Evolutionary conservation across 2,888 invertebrate species (phyloP).

Genomic region (Bugulina stolonifera): DNA sequence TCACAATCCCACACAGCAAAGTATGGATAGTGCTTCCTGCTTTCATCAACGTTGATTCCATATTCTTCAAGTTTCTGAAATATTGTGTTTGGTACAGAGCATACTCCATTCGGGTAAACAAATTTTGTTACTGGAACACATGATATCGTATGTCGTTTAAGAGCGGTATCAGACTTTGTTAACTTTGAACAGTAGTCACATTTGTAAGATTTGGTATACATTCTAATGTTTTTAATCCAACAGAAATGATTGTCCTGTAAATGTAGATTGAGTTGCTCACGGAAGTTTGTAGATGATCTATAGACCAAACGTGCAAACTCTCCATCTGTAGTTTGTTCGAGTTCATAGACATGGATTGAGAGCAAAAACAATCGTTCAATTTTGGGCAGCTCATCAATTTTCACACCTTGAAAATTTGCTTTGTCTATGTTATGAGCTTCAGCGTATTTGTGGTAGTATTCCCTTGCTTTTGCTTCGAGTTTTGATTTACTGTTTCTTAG

Average conservation of each 20-base stretch:
- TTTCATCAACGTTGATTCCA: not conserved
- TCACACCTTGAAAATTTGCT: not conserved
- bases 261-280: not conserved
- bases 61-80: constrained; percentile 5
- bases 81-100: not conserved
- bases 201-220: constrained; percentile 14
- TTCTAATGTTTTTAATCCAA: constrained; percentile 14
- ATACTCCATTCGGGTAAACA: not conserved
- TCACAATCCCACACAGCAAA: not conserved
- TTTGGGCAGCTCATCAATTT: not conserved
- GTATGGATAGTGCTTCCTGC: constrained; percentile 4
- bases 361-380: not conserved
- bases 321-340: not conserved
- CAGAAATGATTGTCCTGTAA: not conserved
- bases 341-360: not conserved
- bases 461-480: not conserved
- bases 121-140: not conserved
- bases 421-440: not conserved
- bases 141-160: not conserved
- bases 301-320: not conserved
- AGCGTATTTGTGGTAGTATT: not conserved
- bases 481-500: not conserved
- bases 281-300: not conserved
- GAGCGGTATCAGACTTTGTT: not conserved
- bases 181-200: constrained; percentile 6